Evolutionary conservation across 2,888 invertebrate genomes (phyloP), one percentile per base, ranked within the genome.

Genomic region (Pandemis corylana): DNA sequence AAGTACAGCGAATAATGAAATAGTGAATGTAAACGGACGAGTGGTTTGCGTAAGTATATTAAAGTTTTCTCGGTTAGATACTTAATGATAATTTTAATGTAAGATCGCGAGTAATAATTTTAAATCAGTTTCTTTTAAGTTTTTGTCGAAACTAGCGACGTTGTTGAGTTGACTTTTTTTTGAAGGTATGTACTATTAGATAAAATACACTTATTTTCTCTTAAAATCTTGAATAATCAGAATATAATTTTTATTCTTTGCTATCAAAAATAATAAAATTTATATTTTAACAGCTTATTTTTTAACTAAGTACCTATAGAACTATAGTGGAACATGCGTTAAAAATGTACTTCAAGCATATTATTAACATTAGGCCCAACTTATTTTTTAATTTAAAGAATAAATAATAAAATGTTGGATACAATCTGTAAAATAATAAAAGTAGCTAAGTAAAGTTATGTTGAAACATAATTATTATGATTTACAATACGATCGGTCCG

Each of bases 401-500:
- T 28, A 46, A 59, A 36, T 49, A 49, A 69, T 65, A n/a, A 73
- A 36, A 59, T 13, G 20, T 10, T 44, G 41, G 73, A 73, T 68
- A 42, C 41, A 49, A 68, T 68, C 59, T 15, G 36, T 51, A 62
- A 68, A 56, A 64, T n/a, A 28, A 53, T 20, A 49, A 28, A 64
- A n/a, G 10, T 41, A 46, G 4, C 68, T 20, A 20, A 20, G 20
- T 20, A 20, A 59, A 72, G 49, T 46, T 65, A 36, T 72, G 73
- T 73, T 83, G 85, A 89, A 89, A 87, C 86, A 87, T 77, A 81
- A 85, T 88, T 88, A 82, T 81, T 84, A 88, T 88, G 82, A 82
- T 79, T 77, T 72, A 75, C 46, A 66, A 77, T 77, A 76, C 70
- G 61, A 74, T 74, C 51, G 69, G 65, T 70, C 46, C 69, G 72